Conservation (phyloP, 2,888 invertebrate genomes). For the Himalopsyche japonica region DNA sequence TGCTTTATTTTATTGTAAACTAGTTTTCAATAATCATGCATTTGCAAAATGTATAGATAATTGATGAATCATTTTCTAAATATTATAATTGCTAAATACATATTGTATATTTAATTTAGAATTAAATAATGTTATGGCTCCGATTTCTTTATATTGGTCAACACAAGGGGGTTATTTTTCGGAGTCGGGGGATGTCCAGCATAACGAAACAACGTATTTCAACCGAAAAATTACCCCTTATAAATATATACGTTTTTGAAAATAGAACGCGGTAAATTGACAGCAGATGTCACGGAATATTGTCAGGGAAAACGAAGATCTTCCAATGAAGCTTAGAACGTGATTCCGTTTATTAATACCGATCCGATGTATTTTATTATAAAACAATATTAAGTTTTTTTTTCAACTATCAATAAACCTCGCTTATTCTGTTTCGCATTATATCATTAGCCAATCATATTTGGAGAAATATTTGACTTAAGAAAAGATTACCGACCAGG, state of each 20-base stretch:
- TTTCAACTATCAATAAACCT: no score
- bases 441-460: no score
- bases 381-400: no score
- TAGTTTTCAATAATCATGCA: no score
- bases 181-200: not conserved
- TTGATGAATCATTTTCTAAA: no score
- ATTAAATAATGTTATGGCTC: not conserved
- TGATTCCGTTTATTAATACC: not conserved
- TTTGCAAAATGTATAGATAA: no score
- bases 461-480: no score
- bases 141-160: not conserved
- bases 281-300: slow-evolving; percentile 29
- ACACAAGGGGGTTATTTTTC: not conserved
- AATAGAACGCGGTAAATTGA: slow-evolving; percentile 9
- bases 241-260: slow-evolving; percentile 24
- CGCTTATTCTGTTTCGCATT: no score
- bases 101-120: no score
- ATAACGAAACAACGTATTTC: slow-evolving; percentile 23
- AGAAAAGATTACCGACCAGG: not conserved
- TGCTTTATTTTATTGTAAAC: no score
- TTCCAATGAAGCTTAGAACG: not conserved
- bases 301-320: slow-evolving; percentile 4
- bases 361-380: no score
- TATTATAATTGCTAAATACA: no score
- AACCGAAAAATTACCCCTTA: not conserved